Evolutionary conservation across 1,140 invertebrate genomes (phyloP).

Genomic region (Chrysomallon squamiferum): DNA sequence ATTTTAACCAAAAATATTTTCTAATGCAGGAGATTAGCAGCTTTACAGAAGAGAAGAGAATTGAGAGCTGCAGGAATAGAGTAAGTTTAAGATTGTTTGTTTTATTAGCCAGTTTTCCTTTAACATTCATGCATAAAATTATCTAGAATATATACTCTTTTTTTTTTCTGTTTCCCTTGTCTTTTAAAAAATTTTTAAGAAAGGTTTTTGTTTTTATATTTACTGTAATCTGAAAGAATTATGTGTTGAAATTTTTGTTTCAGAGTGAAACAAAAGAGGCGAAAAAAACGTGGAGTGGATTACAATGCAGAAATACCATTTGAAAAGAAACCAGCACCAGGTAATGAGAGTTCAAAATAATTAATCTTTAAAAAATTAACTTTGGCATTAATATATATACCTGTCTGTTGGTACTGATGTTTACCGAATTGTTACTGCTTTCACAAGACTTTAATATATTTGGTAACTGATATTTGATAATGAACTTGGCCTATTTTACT

Average conservation of each 20-base stretch:
- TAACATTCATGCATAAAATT: neutral
- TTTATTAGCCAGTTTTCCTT: neutral
- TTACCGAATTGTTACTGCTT: no score
- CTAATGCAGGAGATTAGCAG: slow-evolving; percentile 79
- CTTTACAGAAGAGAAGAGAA: slow-evolving; percentile 95
- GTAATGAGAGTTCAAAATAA: no score
- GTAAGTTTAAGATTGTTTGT: slow-evolving; percentile 37
- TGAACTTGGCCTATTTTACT: no score
- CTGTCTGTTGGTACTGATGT: neutral
- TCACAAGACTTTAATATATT: no score
- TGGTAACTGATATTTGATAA: no score
- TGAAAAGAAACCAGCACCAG: slow-evolving; percentile 88
- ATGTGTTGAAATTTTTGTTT: no score
- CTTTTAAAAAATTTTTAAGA: no score
- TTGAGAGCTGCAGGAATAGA: slow-evolving; percentile 95
- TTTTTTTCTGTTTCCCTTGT: no score
- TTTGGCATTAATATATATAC: neutral
- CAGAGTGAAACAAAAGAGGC: slow-evolving; percentile 56
- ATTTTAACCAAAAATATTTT: no score
- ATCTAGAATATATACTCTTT: no score
- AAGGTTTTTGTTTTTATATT: no score
- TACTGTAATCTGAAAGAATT: no score
- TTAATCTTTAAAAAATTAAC: neutral
- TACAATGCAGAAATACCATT: slow-evolving; percentile 99
- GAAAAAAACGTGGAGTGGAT: slow-evolving; percentile 76